Percentiles rank a stretch among this genome's conserved stretches.
phyloP scores from a whole-genome alignment of 2,113 vertebrate genomes.

The Sander lucioperca region DNA sequence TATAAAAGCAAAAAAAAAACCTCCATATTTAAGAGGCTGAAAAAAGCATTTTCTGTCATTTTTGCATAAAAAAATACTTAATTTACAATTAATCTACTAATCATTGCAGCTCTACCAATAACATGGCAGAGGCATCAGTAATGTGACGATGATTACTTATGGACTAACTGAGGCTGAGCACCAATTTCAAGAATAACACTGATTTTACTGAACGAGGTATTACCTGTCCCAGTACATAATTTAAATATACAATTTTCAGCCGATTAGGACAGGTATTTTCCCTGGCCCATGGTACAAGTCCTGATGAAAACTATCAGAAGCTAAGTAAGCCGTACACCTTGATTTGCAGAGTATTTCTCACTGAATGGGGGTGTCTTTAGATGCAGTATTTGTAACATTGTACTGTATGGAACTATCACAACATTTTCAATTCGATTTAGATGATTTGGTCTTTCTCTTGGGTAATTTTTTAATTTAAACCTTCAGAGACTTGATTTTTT shows the following conservation, averaged over 20 bases:
- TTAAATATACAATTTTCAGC: too few species aligned
- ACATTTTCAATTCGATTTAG: not conserved
- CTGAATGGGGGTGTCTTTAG: not conserved
- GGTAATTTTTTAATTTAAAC: not conserved
- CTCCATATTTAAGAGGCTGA: too few species aligned
- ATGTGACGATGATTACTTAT: not conserved
- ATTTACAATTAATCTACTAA: too few species aligned
- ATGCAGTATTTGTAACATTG: not conserved
- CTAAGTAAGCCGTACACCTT: not conserved
- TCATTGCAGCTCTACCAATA: too few species aligned
- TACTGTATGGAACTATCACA: not conserved
- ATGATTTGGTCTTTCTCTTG: not conserved
- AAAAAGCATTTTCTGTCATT: too few species aligned
- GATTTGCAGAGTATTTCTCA: constrained; percentile 3
- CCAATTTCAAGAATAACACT: not conserved
- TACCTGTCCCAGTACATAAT: not conserved
- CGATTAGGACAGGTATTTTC: not conserved
- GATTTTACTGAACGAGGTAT: not conserved
- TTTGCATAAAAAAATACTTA: too few species aligned
- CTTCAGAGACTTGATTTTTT: constrained; percentile 14
- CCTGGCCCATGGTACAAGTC: not conserved
- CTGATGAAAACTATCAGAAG: not conserved
- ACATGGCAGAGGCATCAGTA: not conserved
- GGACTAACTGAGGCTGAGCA: not conserved
- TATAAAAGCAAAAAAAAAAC: too few species aligned